Evolutionary conservation across 2,797 vertebrate genomes (phyloP), one percentile per base, ranked within the genome.

Genomic region (Karalla daura): DNA sequence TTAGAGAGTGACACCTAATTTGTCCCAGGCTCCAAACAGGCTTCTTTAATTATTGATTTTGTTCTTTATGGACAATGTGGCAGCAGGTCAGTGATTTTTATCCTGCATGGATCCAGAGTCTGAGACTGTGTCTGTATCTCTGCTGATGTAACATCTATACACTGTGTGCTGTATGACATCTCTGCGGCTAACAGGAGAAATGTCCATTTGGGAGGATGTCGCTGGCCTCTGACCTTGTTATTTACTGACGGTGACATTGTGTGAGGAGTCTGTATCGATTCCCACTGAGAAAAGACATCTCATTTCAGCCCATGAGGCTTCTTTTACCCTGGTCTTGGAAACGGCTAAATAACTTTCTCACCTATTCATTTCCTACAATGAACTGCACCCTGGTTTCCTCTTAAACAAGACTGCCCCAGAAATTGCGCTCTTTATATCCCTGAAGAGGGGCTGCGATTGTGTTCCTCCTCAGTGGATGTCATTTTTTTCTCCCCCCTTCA

Each of bases 311-410:
- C 32, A 37, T 14, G 52, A 64, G 75, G 72, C 49, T 63, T 78
- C 58, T 62, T 63, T 69, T 78, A 65, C 69, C 67, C 73, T 21
- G 24, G 36, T 66, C 65, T 78, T 70, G 70, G 78, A 88, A 88
- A 83, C 68, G 72, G 78, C 78, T 60, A 76, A 88, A 88, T 85
- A 75, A 66, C 81, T 87, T 86, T 76, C 63, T 78, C 69, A 75
- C 64, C 78, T 82, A 64, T 89, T 83, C 51, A 69, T 87, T 86
- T 84, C 62, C 62, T 52, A 85, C 81, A 87, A 84, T 83, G 58
- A 82, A 71, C 49, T 63, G 64, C 67, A 70, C 60, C 52, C 49
- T 20, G 30, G 65, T 63, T 84, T 78, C 59, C 54, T 53, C 75
- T 78, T 83, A 81, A 85, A 86, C 70, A 72, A 74, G 61, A 32